Percentiles rank a stretch among this genome's conserved stretches.
These are phyloP conservation scores for Pseudopodoces humilis DNA, from an alignment of 2,113 vertebrate species.

Conservation along the genomic window DNA sequence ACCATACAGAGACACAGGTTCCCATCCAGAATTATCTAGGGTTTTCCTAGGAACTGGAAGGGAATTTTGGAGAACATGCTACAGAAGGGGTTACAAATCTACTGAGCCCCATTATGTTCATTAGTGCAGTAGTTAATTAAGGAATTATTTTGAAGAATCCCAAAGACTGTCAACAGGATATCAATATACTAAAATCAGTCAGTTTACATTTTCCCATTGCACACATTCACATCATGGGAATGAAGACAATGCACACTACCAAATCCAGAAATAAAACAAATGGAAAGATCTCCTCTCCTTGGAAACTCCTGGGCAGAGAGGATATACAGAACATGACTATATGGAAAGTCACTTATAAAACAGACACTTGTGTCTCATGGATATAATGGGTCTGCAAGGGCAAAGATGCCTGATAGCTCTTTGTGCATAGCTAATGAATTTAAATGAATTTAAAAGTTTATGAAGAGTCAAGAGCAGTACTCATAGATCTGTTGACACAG, in stretches of 20 bases:
- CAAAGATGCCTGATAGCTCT: background rate
- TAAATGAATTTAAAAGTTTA: background rate
- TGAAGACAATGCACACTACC: background rate
- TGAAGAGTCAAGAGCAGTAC: background rate
- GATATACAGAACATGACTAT: background rate
- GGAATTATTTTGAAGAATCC: background rate
- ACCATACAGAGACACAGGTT: background rate
- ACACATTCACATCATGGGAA: accelerated
- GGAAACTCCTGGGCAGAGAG: background rate
- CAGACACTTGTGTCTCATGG: background rate
- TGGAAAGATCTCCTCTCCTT: background rate
- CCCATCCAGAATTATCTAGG: background rate
- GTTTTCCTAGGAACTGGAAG: background rate
- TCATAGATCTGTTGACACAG: background rate
- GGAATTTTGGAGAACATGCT: background rate
- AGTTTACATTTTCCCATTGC: background rate
- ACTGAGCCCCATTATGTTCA: background rate
- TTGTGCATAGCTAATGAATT: background rate
- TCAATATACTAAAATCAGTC: background rate
- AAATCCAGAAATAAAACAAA: background rate
- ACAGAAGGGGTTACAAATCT: background rate
- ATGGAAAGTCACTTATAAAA: background rate
- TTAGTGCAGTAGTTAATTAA: background rate
- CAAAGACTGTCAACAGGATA: background rate
- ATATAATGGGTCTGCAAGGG: background rate